A percentile compares a stretch with the other conserved stretches of the same genome.
These are phyloP conservation scores for Premnoplex brunnescens DNA, from an alignment of 2,797 vertebrate genomes.

Conservation along the genomic window DNA sequence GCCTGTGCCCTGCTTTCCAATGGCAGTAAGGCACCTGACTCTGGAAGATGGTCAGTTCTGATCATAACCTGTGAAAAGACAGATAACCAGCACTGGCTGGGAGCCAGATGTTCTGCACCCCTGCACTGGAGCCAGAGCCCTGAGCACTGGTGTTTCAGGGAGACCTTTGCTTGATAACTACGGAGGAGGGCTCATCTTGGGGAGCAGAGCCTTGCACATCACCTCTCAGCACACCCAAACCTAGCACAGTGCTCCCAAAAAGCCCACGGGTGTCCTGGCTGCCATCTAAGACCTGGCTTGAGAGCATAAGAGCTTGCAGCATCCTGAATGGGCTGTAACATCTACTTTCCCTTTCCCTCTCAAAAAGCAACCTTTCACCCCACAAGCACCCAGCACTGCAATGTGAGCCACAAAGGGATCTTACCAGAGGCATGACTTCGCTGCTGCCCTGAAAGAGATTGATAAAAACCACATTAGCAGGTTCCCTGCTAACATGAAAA, in stretches of 20 bases:
- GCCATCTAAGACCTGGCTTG: neutral
- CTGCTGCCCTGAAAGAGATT: slow-evolving; percentile 33
- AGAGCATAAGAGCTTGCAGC: neutral
- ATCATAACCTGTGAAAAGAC: neutral
- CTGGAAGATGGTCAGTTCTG: neutral
- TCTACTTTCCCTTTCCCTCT: neutral
- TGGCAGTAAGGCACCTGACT: neutral
- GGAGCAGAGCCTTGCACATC: neutral
- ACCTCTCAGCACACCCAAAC: neutral
- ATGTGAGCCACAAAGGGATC: neutral
- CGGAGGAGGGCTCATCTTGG: rapidly evolving
- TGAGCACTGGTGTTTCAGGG: rapidly evolving
- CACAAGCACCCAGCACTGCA: neutral
- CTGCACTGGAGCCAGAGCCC: neutral
- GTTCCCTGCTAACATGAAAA: neutral
- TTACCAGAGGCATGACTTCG: neutral
- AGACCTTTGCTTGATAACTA: neutral
- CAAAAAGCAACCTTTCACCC: neutral
- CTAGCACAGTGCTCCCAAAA: neutral
- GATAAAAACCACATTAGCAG: slow-evolving; percentile 3
- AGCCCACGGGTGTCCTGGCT: neutral
- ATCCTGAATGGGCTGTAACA: neutral
- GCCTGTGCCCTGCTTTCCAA: neutral
- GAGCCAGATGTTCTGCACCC: rapidly evolving
- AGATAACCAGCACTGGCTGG: rapidly evolving